phyloP scores from a whole-genome alignment of 2,113 vertebrate genomes.

The Tetrao urogallus region DNA sequence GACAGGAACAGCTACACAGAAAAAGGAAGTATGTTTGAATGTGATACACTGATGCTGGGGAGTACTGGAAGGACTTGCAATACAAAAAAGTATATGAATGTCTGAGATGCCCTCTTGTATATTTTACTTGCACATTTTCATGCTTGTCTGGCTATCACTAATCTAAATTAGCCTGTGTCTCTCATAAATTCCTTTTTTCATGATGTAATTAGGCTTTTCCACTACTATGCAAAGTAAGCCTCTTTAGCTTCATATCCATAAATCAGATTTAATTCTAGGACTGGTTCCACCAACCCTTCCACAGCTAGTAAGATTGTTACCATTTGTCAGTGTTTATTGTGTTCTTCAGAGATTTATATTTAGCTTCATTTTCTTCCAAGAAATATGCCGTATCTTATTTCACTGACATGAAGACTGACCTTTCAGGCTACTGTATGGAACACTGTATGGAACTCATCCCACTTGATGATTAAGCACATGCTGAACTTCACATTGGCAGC shows the following conservation, averaged over 20 bases:
- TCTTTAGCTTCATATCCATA: conserved; percentile 56
- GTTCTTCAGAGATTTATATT: conserved; percentile 44
- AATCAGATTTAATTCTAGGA: conserved; percentile 53
- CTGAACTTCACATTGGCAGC: not conserved
- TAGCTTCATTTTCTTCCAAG: conserved; percentile 51
- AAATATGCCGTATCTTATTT: not conserved
- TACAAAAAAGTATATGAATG: not conserved
- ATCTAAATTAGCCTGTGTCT: conserved; percentile 49
- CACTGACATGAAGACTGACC: not conserved
- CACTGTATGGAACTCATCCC: not conserved
- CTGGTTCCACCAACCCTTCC: conserved; percentile 24
- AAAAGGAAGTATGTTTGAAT: not conserved
- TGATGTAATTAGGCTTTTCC: conserved; percentile 53
- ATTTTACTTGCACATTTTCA: conserved; percentile 44
- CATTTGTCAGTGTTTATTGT: conserved; percentile 11
- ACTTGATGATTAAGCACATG: not conserved
- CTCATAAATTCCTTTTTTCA: conserved; percentile 47
- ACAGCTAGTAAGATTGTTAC: conserved; percentile 13
- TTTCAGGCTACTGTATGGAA: not conserved
- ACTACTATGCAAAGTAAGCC: conserved; percentile 52
- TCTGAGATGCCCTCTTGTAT: conserved; percentile 12
- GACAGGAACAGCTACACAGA: not conserved
- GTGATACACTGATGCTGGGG: not conserved
- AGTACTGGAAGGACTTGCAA: not conserved
- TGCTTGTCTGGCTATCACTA: conserved; percentile 47